These are phyloP conservation scores for Larimichthys polyactis DNA, from an alignment of 2,113 vertebrate species.

Conservation along the genomic window DNA sequence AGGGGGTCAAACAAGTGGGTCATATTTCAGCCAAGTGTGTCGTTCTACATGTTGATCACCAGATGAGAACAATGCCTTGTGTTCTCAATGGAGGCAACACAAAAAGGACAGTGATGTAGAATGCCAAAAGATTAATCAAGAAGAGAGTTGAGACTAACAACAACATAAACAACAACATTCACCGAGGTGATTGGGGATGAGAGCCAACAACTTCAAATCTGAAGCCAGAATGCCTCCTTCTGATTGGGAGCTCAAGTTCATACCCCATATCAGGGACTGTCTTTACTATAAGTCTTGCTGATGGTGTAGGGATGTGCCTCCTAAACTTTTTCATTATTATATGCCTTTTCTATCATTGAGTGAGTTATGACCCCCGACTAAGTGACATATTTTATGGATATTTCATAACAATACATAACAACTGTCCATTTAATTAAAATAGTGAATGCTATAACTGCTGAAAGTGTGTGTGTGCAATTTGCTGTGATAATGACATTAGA, in stretches of 20 bases:
- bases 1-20: not conserved
- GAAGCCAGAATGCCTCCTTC: not conserved
- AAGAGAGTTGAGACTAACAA: not conserved
- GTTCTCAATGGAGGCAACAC: not conserved
- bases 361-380: too few relatives aligned
- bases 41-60: slow-evolving; percentile 56
- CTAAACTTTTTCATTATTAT: too few relatives aligned
- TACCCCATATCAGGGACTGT: not conserved
- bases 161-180: not conserved
- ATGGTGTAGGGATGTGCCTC: too few relatives aligned
- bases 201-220: not conserved
- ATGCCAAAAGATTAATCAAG: not conserved
- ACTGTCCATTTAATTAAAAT: too few relatives aligned
- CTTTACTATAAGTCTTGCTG: not conserved
- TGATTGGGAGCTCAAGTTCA: not conserved
- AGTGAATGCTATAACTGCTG: too few relatives aligned
- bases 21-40: slow-evolving; percentile 31
- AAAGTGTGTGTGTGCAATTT: too few relatives aligned
- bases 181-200: not conserved
- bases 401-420: too few relatives aligned
- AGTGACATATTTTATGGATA: too few relatives aligned
- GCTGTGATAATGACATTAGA: too few relatives aligned
- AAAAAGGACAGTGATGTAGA: not conserved
- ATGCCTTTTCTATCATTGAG: too few relatives aligned
- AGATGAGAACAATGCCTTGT: slow-evolving; percentile 9